Percentiles rank a stretch among this genome's conserved stretches.
Conservation (phyloP, 1,140 invertebrate genomes). For the Leptinotarsa undecemlineata region DNA sequence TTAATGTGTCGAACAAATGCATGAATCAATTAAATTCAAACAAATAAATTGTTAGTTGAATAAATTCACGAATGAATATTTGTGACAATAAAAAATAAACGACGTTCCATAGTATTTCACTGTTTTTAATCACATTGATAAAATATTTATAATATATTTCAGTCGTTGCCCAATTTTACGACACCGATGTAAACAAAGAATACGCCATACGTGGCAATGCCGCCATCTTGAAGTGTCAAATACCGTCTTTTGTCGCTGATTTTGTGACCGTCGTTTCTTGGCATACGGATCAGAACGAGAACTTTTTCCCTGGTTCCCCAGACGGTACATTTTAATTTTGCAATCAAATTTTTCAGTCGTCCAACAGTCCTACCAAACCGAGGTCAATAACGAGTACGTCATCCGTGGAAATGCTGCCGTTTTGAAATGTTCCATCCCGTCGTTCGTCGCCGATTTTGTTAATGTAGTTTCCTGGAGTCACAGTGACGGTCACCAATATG, state of each 20-base stretch:
- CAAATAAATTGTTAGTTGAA: too few relatives aligned
- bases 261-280: slow-evolving; percentile 88
- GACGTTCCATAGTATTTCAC: too few relatives aligned
- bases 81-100: too few relatives aligned
- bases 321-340: slow-evolving; percentile 59
- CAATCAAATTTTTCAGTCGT: slow-evolving; percentile 68
- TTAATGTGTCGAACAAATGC: too few relatives aligned
- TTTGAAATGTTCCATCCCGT: slow-evolving; percentile 89
- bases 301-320: slow-evolving; percentile 66
- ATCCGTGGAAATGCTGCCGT: slow-evolving; percentile 92
- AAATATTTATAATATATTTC: slow-evolving; percentile 18
- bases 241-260: slow-evolving; percentile 90
- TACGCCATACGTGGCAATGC: slow-evolving; percentile 90
- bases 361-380: slow-evolving; percentile 84
- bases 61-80: too few relatives aligned
- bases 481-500: slow-evolving; percentile 74
- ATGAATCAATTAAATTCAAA: too few relatives aligned
- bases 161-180: slow-evolving; percentile 87
- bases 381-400: slow-evolving; percentile 92
- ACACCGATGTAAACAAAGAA: slow-evolving; percentile 87
- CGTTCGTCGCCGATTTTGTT: slow-evolving; percentile 90
- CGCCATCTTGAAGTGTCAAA: slow-evolving; percentile 87
- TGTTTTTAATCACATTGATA: not conserved
- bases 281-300: slow-evolving; percentile 78
- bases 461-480: slow-evolving; percentile 84